phyloP scores from a whole-genome alignment of 2,888 invertebrate species.

The Stenodema calcarata region DNA sequence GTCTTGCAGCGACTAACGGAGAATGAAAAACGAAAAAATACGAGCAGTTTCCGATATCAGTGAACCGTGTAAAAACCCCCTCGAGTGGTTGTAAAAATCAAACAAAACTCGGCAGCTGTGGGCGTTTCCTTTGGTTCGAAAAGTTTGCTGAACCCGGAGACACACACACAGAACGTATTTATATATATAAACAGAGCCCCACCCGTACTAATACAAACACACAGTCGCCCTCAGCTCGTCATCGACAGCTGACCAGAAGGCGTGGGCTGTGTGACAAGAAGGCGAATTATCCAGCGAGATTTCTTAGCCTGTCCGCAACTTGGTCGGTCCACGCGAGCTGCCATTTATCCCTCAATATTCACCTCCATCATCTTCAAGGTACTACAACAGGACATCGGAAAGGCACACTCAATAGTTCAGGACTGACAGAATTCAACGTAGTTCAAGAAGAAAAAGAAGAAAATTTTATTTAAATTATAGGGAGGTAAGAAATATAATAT shows the following conservation, averaged over 20 bases:
- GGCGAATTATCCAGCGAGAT: neutral
- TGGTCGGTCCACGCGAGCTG: neutral
- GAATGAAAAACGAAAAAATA: too few relatives aligned
- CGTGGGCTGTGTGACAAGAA: neutral
- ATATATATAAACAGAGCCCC: neutral
- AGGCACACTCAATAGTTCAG: too few relatives aligned
- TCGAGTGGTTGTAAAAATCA: neutral
- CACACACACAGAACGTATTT: neutral
- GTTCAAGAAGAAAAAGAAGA: too few relatives aligned
- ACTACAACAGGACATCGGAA: too few relatives aligned
- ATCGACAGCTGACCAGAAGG: neutral
- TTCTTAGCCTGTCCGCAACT: neutral
- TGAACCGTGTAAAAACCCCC: neutral
- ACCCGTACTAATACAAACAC: neutral
- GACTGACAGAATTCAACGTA: too few relatives aligned
- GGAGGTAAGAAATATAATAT: too few relatives aligned
- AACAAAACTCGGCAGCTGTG: neutral
- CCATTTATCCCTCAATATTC: too few relatives aligned
- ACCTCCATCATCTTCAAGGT: too few relatives aligned
- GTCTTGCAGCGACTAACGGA: neutral
- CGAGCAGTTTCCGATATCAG: neutral
- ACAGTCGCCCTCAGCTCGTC: neutral
- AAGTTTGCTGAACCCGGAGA: slow-evolving; percentile 25
- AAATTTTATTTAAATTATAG: too few relatives aligned
- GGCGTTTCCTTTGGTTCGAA: neutral